Evolutionary conservation across 2,888 invertebrate species (phyloP).

Genomic region (Chymomyza amoena): DNA sequence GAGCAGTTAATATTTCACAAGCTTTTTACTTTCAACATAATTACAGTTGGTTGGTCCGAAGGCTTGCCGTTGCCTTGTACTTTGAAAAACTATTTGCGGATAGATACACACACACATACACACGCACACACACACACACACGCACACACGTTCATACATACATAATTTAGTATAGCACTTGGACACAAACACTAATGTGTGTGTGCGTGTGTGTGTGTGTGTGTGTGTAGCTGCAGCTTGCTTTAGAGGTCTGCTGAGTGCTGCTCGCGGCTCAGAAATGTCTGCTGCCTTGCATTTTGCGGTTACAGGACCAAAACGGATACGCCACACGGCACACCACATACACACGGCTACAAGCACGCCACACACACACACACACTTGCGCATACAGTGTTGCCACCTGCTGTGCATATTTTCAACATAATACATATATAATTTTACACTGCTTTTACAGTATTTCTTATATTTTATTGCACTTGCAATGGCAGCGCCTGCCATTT

Average conservation of each 20-base stretch:
- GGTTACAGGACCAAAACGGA: constrained; percentile 56
- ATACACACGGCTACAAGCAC: constrained; percentile 14
- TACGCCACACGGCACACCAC: constrained; percentile 45
- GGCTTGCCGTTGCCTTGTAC: constrained; percentile 36
- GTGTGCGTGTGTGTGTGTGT: not conserved
- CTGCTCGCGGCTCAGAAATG: constrained; percentile 18
- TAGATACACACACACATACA: constrained; percentile 27
- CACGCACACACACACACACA: constrained; percentile 25
- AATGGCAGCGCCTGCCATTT: not conserved
- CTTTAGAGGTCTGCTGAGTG: constrained; percentile 2
- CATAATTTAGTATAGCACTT: constrained; percentile 67
- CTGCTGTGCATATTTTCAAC: constrained; percentile 26
- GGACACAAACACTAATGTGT: constrained; percentile 61
- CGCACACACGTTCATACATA: constrained; percentile 9
- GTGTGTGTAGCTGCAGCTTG: not conserved
- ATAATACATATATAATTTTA: constrained; percentile 67
- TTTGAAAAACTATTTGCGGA: constrained; percentile 67
- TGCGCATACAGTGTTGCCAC: constrained; percentile 7
- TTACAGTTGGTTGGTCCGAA: constrained; percentile 59
- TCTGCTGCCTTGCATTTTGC: constrained; percentile 55
- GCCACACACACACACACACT: constrained; percentile 11
- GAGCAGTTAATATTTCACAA: constrained; percentile 67
- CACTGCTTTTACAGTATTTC: constrained; percentile 41
- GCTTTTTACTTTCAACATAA: constrained; percentile 72
- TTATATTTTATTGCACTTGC: constrained; percentile 55